Percentiles rank a stretch among this genome's conserved stretches.
Evolutionary conservation across 2,113 vertebrate species (phyloP).

Genomic region (Tenrec ecaudatus): DNA sequence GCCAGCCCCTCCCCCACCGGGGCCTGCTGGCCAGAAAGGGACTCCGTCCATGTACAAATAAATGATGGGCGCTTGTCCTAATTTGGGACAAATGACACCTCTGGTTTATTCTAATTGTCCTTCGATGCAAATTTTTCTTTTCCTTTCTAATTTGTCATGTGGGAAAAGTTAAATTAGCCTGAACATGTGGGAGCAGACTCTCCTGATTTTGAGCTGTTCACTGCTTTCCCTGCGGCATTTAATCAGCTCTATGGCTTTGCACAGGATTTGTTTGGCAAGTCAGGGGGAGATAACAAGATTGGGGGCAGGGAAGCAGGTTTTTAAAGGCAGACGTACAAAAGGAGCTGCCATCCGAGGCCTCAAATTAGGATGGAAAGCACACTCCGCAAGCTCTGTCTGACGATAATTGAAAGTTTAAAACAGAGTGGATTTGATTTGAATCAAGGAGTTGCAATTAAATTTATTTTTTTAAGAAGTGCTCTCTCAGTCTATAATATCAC

Average conservation of each 20-base stretch:
- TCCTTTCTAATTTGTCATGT: conserved; percentile 72
- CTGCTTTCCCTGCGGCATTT: conserved; percentile 65
- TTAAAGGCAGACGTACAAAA: conserved; percentile 72
- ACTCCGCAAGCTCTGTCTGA: conserved; percentile 59
- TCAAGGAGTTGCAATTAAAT: conserved; percentile 76
- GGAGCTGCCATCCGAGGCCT: conserved; percentile 64
- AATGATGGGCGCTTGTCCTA: conserved; percentile 35
- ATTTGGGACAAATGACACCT: conserved; percentile 58
- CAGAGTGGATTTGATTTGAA: conserved; percentile 72
- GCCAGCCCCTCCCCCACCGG: not conserved
- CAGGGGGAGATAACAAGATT: conserved; percentile 62
- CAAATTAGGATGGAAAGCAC: conserved; percentile 67
- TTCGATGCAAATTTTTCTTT: conserved; percentile 64
- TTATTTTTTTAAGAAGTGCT: conserved; percentile 76
- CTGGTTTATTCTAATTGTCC: conserved; percentile 71
- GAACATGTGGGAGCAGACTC: conserved; percentile 61
- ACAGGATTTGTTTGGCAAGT: conserved; percentile 76
- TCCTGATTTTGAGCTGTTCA: conserved; percentile 14
- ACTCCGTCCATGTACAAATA: not conserved
- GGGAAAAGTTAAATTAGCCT: conserved; percentile 74
- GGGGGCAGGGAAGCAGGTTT: conserved; percentile 41
- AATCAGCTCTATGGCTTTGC: conserved; percentile 69
- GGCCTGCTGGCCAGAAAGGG: not conserved
- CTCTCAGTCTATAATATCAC: conserved; percentile 59
- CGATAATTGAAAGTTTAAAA: conserved; percentile 76